Conservation (phyloP, 2,888 invertebrate species). For the Platycheirus rosarum region DNA sequence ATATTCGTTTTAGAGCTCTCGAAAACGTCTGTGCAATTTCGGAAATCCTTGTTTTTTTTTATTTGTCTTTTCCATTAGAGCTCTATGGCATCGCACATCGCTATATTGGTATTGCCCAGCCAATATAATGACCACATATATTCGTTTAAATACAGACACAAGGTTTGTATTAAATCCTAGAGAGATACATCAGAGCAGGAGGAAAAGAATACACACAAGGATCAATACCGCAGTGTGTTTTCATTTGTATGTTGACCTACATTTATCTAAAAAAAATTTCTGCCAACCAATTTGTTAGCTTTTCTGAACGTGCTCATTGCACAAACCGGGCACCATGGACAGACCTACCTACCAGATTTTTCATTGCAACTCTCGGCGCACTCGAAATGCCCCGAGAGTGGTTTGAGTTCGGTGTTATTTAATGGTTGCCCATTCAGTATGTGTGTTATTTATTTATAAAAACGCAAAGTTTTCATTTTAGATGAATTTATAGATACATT, state of each 20-base stretch:
- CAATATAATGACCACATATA: conserved; percentile 11
- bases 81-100: not conserved
- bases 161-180: conserved; percentile 7
- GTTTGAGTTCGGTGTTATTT: conserved; percentile 35
- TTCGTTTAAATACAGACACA: conserved; percentile 23
- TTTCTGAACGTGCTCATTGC: conserved; percentile 19
- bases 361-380: conserved; percentile 12
- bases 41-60: not conserved
- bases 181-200: not conserved
- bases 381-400: conserved; percentile 21
- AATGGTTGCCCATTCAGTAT: conserved; percentile 30
- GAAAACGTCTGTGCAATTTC: conserved; percentile 19
- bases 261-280: conserved; percentile 36
- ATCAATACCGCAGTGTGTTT: conserved; percentile 52
- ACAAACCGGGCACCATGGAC: conserved; percentile 2
- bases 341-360: conserved; percentile 8
- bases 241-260: conserved; percentile 58
- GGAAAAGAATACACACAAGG: conserved; percentile 22
- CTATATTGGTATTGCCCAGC: not conserved
- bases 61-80: conserved; percentile 16
- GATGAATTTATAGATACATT: conserved; percentile 16
- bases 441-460: conserved; percentile 36
- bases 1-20: conserved; percentile 6
- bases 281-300: conserved; percentile 31
- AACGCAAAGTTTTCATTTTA: conserved; percentile 12